Percentiles rank a stretch among this genome's conserved stretches.
Conservation (phyloP, 2,797 vertebrate genomes). For the Coracias cyanogaster region DNA sequence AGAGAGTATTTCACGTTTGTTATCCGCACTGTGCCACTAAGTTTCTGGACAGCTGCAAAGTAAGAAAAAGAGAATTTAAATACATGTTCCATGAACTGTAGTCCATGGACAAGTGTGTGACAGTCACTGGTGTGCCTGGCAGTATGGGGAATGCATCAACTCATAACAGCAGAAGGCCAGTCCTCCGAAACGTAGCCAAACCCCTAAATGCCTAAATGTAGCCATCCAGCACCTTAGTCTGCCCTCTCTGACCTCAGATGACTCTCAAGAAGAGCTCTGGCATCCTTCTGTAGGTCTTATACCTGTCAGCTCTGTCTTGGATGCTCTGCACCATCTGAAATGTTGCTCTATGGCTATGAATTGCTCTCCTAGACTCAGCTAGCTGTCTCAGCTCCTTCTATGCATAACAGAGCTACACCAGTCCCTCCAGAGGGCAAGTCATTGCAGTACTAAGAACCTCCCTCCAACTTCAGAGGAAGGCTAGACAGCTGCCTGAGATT, state of each 20-base stretch:
- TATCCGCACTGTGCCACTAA: constrained; percentile 77
- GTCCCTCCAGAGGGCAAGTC: neutral
- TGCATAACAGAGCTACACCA: rapidly evolving
- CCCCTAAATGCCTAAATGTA: neutral
- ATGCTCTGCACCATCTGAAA: neutral
- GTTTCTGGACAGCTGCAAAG: constrained; percentile 79
- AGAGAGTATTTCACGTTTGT: constrained; percentile 77
- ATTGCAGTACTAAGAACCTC: neutral
- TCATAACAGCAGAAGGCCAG: neutral
- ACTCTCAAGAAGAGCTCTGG: neutral
- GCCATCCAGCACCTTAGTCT: neutral
- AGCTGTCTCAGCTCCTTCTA: neutral
- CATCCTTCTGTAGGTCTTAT: neutral
- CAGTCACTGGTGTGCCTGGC: neutral
- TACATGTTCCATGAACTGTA: neutral
- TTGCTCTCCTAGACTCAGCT: neutral
- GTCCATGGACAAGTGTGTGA: neutral
- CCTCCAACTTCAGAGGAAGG: neutral
- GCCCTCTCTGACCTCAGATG: neutral
- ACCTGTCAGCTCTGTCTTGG: neutral
- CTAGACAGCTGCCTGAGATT: neutral
- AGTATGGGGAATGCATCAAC: rapidly evolving
- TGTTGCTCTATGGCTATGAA: neutral
- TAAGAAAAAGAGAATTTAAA: neutral
- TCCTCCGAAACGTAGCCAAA: neutral